Evolutionary conservation across 2,113 vertebrate genomes (phyloP).

Genomic region (Mesoclemmys tuberculata): DNA sequence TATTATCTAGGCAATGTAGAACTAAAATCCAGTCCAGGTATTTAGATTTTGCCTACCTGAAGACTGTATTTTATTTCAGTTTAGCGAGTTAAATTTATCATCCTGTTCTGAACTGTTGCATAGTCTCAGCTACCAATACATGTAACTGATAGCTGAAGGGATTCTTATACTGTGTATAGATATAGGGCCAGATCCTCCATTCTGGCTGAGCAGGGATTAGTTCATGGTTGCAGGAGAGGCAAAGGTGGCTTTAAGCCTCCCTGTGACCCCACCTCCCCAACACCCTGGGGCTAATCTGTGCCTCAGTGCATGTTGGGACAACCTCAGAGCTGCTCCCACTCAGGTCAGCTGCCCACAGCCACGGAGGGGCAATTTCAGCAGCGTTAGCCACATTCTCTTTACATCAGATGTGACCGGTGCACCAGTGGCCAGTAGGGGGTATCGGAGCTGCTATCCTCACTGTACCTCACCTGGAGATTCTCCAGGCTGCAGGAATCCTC

Average conservation of each 20-base stretch:
- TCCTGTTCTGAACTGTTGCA: not conserved
- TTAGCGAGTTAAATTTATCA: not conserved
- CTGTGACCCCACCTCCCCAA: not conserved
- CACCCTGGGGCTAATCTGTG: not conserved
- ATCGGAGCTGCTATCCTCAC: not conserved
- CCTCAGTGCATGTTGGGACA: not conserved
- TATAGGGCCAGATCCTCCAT: not conserved
- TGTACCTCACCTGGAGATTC: not conserved
- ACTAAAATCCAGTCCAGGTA: not conserved
- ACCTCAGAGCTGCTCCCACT: not conserved
- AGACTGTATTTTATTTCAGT: not conserved
- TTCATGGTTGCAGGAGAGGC: not conserved
- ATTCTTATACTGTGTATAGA: not conserved
- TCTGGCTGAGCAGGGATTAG: not conserved
- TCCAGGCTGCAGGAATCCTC: not conserved
- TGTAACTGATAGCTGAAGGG: not conserved
- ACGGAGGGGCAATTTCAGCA: not conserved
- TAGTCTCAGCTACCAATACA: not conserved
- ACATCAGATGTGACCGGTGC: not conserved
- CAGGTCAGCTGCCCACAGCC: not conserved
- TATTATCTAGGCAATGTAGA: not conserved
- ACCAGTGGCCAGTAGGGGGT: not conserved
- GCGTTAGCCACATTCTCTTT: not conserved
- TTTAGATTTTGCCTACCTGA: accelerated
- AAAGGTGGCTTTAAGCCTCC: not conserved